These are phyloP conservation scores for Dysidea cf. avara DNA, from an alignment of 37 sponge, comb jelly and placozoan species.

Conservation along the genomic window DNA sequence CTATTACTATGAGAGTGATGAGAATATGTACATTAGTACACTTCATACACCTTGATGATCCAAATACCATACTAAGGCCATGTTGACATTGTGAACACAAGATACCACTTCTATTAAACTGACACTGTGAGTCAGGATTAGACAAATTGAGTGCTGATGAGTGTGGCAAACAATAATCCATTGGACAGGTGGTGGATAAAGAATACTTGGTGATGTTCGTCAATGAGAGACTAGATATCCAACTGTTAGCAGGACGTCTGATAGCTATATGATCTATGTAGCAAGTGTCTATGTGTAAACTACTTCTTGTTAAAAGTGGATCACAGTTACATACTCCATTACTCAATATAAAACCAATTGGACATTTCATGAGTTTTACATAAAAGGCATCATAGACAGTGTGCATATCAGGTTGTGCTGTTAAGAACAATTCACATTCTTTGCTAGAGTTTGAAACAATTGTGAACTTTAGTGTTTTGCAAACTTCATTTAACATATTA, in stretches of 20 bases:
- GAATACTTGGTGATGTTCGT: no score
- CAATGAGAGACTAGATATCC: no score
- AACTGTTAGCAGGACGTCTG: no score
- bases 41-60: constrained; percentile 10
- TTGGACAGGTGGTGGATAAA: neutral
- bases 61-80: constrained; percentile 13
- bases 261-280: no score
- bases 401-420: no score
- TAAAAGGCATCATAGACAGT: neutral
- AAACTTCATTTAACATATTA: no score
- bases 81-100: constrained; percentile 13
- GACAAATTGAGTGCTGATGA: neutral
- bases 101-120: constrained; percentile 1
- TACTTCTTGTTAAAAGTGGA: neutral
- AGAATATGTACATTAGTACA: constrained; percentile 10
- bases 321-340: constrained; percentile 5
- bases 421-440: no score
- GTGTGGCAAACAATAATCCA: constrained; percentile 9
- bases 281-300: neutral
- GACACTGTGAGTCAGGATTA: constrained; percentile 16
- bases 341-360: constrained; percentile 4
- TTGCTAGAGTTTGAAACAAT: no score
- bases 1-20: neutral
- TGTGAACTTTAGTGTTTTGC: no score
- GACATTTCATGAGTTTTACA: neutral